Evolutionary conservation across 2,797 vertebrate species (phyloP), one percentile per base, ranked within the genome.

Genomic region (Cyclopterus lumpus): DNA sequence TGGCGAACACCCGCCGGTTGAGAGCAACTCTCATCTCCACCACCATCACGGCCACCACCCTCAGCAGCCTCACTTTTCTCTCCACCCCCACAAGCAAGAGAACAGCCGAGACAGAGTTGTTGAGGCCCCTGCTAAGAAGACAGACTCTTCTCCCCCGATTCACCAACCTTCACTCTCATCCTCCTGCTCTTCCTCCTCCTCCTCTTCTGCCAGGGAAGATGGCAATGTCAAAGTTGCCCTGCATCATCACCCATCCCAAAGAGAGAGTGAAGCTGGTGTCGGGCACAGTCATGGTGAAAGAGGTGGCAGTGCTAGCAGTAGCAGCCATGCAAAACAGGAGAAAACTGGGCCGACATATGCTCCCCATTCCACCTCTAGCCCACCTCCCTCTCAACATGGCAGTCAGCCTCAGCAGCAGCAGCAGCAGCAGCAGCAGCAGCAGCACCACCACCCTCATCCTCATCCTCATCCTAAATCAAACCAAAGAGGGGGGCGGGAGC

Each of bases 401-500:
- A 24, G 89, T 66, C 85, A 86, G 57, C 73, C 86, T 4, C 92
- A 90, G 38, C 90, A 85, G 28, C 91, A 89, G 59, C 91, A 85
- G 36, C 84, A 93, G 32, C 91, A 89, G 57, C 91, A 85, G 36
- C 84, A 93, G 57, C 93, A 28, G 2, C 26, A n/a, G n/a, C n/a
- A n/a, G n/a, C n/a, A n/a, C n/a, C n/a, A n/a, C n/a, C n/a, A 94
- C 79, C 89, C 93, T 38, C 93, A 95, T 79, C 93, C 94, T 51
- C n/a, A 94, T 79, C 89, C 93, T 38, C 93, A 95, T 79, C 93
- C 94, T 51, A 96, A 96, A 74, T 66, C 90, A 54, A 92, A 91
- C 94, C 89, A 91, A 89, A 88, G 95, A 84, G 93, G 95, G 81
- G 92, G 94, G 53, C 82, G 97, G 7, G 97, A 98, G 66, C 96